Conservation (phyloP, 2,113 vertebrate species). For the Mohoua ochrocephala region DNA sequence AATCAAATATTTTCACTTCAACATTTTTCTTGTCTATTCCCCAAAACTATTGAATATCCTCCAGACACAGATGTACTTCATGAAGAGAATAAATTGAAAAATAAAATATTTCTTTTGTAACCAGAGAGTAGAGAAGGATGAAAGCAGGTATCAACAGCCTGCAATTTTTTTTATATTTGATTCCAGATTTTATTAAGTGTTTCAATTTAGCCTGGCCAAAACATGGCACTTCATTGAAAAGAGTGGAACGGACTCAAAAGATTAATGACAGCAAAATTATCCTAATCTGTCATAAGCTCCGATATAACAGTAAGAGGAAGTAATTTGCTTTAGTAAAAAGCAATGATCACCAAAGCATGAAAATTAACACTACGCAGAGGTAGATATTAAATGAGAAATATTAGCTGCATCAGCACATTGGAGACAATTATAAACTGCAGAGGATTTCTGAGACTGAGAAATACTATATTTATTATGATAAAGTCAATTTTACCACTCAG, state of each 20-base stretch:
- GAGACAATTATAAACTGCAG: slow-evolving; percentile 3
- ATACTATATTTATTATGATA: not conserved
- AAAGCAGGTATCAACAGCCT: not conserved
- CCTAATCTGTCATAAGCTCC: slow-evolving; percentile 34
- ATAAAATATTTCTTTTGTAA: not conserved
- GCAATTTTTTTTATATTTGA: not conserved
- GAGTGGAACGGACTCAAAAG: slow-evolving; percentile 3
- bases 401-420: slow-evolving; percentile 45
- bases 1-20: not conserved
- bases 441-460: not conserved
- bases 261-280: slow-evolving; percentile 48
- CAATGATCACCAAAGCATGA: slow-evolving; percentile 46
- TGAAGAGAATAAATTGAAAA: not conserved
- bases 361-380: slow-evolving; percentile 55
- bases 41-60: not conserved
- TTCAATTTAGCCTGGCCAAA: not conserved
- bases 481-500: not conserved
- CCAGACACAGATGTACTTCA: not conserved
- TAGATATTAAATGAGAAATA: slow-evolving; percentile 49
- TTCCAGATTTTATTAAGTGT: slow-evolving; percentile 6
- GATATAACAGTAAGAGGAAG: slow-evolving; percentile 26
- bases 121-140: not conserved
- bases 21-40: not conserved
- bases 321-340: slow-evolving; percentile 46
- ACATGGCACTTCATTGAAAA: not conserved